A percentile compares a stretch with the other conserved stretches of the same genome.
phyloP scores from a whole-genome alignment of 2,888 invertebrate species.

The Himalopsyche anomala region DNA sequence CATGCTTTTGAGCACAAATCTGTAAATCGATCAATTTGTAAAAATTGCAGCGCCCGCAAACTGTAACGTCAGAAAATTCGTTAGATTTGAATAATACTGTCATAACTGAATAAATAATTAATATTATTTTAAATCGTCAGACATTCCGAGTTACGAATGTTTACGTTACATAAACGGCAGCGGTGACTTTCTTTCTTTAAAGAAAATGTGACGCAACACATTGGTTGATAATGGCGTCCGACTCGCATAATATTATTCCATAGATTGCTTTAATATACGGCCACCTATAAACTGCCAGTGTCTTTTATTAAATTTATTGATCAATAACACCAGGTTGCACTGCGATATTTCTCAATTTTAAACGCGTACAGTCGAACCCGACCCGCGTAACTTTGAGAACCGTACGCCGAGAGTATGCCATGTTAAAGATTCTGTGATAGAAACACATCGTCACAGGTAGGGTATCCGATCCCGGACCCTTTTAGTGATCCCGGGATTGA shows the following conservation, averaged over 20 bases:
- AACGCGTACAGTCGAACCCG: not conserved
- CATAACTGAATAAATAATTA: conserved; percentile 40
- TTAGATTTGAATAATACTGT: conserved; percentile 28
- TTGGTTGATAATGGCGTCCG: conserved; percentile 2
- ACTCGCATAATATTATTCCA: not conserved
- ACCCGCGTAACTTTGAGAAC: too few species aligned
- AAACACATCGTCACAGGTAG: too few species aligned
- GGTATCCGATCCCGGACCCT: too few species aligned
- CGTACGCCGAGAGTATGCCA: too few species aligned
- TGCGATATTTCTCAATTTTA: not conserved
- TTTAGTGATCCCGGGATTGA: too few species aligned
- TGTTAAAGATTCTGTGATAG: too few species aligned
- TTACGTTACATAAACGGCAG: conserved; percentile 6
- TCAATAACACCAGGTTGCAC: not conserved
- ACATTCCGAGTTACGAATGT: conserved; percentile 26
- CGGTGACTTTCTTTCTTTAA: conserved; percentile 36
- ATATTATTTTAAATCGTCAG: conserved; percentile 20
- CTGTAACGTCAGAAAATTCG: not conserved
- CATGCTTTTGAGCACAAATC: too few species aligned
- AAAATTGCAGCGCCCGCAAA: not conserved
- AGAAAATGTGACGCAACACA: conserved; percentile 11
- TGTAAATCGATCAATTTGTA: too few species aligned
- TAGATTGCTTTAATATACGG: not conserved
- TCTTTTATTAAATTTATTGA: not conserved
- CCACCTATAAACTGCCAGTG: not conserved